phyloP scores from a whole-genome alignment of 2,113 vertebrate species.

The Acrocephalus kingi region DNA sequence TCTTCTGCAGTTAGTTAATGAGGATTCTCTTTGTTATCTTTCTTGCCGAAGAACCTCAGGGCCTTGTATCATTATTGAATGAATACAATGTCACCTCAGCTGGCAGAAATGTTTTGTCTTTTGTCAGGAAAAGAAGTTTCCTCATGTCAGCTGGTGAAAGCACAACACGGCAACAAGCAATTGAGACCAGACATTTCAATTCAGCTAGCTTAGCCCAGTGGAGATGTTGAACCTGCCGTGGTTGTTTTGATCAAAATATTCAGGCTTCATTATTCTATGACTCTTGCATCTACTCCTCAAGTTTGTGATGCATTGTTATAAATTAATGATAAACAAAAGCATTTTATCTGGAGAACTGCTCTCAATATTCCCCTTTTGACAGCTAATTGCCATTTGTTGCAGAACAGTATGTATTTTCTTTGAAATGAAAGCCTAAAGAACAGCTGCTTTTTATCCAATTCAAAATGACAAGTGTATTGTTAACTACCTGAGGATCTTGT shows the following conservation, averaged over 20 bases:
- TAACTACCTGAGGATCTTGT: slow-evolving; percentile 27
- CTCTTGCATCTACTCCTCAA: slow-evolving; percentile 35
- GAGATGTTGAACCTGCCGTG: slow-evolving; percentile 60
- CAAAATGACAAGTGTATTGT: slow-evolving; percentile 48
- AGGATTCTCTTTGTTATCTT: slow-evolving; percentile 78
- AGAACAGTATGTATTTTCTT: slow-evolving; percentile 8
- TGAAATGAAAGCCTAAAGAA: slow-evolving; percentile 36
- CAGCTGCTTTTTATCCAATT: slow-evolving; percentile 60
- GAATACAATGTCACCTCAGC: slow-evolving; percentile 77
- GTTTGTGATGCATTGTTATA: slow-evolving; percentile 21
- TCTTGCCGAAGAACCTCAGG: slow-evolving; percentile 74
- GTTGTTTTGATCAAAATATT: slow-evolving; percentile 67
- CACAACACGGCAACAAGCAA: slow-evolving; percentile 59
- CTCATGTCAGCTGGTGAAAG: slow-evolving; percentile 70
- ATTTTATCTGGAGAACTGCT: slow-evolving; percentile 48
- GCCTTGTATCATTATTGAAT: slow-evolving; percentile 79
- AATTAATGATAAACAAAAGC: slow-evolving; percentile 59
- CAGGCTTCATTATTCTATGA: slow-evolving; percentile 27
- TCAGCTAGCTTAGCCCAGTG: slow-evolving; percentile 56
- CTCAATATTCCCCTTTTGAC: slow-evolving; percentile 35
- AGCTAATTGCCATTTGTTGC: slow-evolving; percentile 46
- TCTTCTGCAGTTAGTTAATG: slow-evolving; percentile 79
- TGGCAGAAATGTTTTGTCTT: slow-evolving; percentile 78
- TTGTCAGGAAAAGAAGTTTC: slow-evolving; percentile 76
- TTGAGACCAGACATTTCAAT: slow-evolving; percentile 74